These are phyloP conservation scores for Chrysolophus pictus DNA, from an alignment of 2,797 vertebrate species.

Conservation along the genomic window DNA sequence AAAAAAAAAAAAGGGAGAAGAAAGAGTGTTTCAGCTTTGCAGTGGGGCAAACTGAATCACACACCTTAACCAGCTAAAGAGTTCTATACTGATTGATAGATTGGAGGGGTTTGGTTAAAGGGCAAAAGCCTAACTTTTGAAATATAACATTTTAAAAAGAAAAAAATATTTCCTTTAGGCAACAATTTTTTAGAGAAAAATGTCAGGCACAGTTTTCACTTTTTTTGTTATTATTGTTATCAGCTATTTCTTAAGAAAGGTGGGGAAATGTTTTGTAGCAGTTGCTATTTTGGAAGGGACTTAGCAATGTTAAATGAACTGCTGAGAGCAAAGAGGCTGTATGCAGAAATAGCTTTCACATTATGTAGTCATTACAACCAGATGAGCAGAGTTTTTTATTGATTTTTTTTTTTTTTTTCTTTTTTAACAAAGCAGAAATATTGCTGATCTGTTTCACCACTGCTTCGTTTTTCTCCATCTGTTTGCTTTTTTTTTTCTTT, in stretches of 20 bases:
- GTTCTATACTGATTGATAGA: background rate
- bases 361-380: background rate
- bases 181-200: background rate
- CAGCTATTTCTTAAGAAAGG: background rate
- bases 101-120: background rate
- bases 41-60: background rate
- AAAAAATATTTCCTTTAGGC: background rate
- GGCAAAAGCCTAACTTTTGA: background rate
- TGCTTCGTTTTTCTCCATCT: background rate
- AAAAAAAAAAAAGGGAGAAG: background rate
- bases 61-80: background rate
- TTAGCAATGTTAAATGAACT: background rate
- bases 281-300: background rate
- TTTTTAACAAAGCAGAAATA: background rate
- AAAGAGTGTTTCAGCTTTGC: background rate
- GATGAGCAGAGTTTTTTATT: background rate
- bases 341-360: background rate
- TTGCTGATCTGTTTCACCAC: background rate
- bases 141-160: background rate
- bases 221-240: background rate
- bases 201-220: accelerated
- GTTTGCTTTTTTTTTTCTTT: background rate
- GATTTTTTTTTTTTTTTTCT: background rate
- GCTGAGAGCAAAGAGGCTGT: background rate
- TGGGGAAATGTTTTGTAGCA: background rate